Conservation (phyloP, 2,113 vertebrate species). For the Fregata magnificens region DNA sequence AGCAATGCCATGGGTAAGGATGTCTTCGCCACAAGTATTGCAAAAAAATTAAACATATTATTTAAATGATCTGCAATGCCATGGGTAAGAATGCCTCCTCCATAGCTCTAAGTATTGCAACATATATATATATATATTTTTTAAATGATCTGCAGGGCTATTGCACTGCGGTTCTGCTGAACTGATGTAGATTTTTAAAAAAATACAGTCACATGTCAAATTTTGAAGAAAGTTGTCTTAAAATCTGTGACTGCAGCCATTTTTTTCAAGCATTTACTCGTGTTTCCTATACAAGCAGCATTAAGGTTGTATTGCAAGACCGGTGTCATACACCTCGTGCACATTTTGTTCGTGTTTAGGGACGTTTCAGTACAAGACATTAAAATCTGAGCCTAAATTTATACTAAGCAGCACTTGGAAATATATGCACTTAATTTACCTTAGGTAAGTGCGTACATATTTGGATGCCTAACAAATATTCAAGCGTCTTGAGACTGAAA, state of each 20-base stretch:
- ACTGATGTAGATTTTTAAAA: background rate
- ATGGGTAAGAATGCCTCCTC: conserved; percentile 77
- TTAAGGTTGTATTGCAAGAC: too few relatives aligned
- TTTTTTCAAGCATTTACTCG: background rate
- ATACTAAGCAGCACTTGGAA: background rate
- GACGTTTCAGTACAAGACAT: background rate
- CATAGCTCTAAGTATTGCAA: background rate
- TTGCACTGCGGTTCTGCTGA: background rate
- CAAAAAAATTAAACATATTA: background rate
- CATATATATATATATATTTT: too few relatives aligned
- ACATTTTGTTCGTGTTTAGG: fast-evolving
- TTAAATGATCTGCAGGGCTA: background rate
- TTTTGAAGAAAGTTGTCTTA: background rate
- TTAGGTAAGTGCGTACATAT: too few relatives aligned
- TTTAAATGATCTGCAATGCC: conserved; percentile 54
- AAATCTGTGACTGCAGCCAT: background rate
- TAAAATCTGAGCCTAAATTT: background rate
- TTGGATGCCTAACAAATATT: background rate
- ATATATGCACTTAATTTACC: background rate
- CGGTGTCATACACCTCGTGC: fast-evolving
- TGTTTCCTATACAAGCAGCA: background rate
- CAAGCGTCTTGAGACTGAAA: background rate
- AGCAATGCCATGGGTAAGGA: conserved; percentile 93
- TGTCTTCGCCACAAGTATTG: background rate
- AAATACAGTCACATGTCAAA: background rate